Evolutionary conservation across 2,888 invertebrate species (phyloP), one percentile per base, ranked within the genome.

Genomic region (Microplitis manilae): DNA sequence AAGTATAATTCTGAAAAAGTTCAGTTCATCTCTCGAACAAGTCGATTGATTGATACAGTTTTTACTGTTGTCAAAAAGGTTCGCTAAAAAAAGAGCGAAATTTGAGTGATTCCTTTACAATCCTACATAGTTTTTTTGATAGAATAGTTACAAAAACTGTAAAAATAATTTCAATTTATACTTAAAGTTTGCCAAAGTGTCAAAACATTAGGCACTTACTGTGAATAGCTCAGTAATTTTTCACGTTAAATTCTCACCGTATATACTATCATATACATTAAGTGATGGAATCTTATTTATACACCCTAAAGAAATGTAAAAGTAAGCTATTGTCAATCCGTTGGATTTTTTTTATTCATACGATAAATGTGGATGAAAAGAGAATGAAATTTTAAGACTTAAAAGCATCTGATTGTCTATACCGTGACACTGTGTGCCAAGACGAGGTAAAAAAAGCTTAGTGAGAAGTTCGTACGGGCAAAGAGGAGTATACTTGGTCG

Each of bases 401-500:
- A 30, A 65, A 20, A 65, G 30, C 17, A 38, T 65, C 65, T 30
- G 30, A 20, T 65, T 38, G 65, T 65, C 38, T 9, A 30, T 65
- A 65, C 65, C 20, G 38, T 65, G 40, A 64, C 30, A 60, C 7
- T 17, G 41, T n/a, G 39, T 13, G 20, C 5, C 9, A 17, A 65
- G 68, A n/a, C 8, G 50, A 40, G 17, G 70, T 39, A 70, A 79
- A 73, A 77, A 20, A 77, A 65, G 59, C 61, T 77, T 30, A 40
- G 38, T 64, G 61, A 74, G 20, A 73, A 68, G 82, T 76, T 71
- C 71, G 81, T 82, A 82, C 82, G 83, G 83, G 86, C 83, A 84
- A 86, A 87, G 85, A 84, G 84, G 85, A 85, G 85, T 85, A 82
- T 83, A 85, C 86, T 84, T 86, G 87, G 87, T 87, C 87, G 87